phyloP scores from a whole-genome alignment of 2,888 invertebrate genomes.

The Laspeyria flexula region DNA sequence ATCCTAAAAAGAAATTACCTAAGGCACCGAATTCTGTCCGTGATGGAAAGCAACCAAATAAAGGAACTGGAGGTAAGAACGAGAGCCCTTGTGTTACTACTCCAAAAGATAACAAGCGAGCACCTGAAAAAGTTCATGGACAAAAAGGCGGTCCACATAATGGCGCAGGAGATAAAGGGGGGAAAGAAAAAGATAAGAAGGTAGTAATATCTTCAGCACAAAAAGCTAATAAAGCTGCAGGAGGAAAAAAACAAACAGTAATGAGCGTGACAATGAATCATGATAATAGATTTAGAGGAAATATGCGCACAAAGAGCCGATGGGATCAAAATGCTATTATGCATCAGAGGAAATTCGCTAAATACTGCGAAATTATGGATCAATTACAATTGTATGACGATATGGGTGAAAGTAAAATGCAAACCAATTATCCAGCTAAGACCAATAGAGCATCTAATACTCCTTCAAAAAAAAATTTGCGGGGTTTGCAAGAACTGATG shows the following conservation, averaged over 20 bases:
- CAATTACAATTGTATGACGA: slow-evolving; percentile 65
- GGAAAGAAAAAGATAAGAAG: not conserved
- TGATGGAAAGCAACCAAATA: not conserved
- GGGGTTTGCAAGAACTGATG: not conserved
- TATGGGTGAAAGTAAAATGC: slow-evolving; percentile 49
- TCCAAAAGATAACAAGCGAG: not conserved
- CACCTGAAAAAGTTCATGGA: no score
- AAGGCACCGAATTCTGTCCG: not conserved
- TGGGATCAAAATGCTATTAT: slow-evolving; percentile 22
- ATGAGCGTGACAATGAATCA: slow-evolving; percentile 64
- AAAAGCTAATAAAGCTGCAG: slow-evolving; percentile 24
- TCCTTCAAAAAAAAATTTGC: slow-evolving; percentile 43
- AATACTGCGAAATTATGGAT: slow-evolving; percentile 73
- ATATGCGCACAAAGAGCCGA: not conserved
- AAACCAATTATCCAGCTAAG: slow-evolving; percentile 56
- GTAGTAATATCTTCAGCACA: not conserved
- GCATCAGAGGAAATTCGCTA: slow-evolving; percentile 60
- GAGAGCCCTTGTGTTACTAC: not conserved
- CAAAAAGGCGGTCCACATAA: no score
- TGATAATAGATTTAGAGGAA: slow-evolving; percentile 11
- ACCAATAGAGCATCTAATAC: slow-evolving; percentile 75
- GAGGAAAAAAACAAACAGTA: slow-evolving; percentile 55
- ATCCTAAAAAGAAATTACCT: slow-evolving; percentile 48
- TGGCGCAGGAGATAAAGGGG: not conserved
- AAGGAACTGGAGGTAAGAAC: no score